Base-by-base conservation (phyloP, 2,113 vertebrate species). In the Sinocyclocheilus rhinocerous region DNA sequence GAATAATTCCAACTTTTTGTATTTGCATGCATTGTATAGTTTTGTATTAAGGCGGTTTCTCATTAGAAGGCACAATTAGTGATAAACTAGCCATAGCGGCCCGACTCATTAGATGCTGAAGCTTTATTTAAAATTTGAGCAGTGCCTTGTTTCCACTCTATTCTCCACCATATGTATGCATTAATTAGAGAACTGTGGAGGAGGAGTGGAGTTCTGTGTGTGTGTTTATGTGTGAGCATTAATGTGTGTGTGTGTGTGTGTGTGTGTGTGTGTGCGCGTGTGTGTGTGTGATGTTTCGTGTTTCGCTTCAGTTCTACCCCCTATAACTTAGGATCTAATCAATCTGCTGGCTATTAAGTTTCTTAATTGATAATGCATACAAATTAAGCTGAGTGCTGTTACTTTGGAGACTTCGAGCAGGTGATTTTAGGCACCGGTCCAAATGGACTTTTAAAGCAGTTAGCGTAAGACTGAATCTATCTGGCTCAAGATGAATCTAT, bases 301-400 rank as follows among this genome's bases (percentile, higher is more conserved):
- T 98, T 97, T 98, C 96, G 97, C 97, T 97, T 97, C 96, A 98
- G 97, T 97, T 97, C 97, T 98, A 97, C 96, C 85, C 97, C 96
- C 97, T 98, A 97, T 96, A 98, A 98, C 97, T 97, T 97, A 98
- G 98, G 97, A 99, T 99, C 97, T 98, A 99, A 99, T 99, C 98
- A 99, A 99, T 99, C 98, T 99, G 97, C 97, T 96, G 97, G 97
- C 97, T 99, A 99, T 99, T 99, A 99, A 99, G 97, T 98, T 98
- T 99, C 97, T 99, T 99, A 99, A 99, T 99, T 99, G 98, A 99
- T 99, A 99, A 99, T 99, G 97, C 98, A 99, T 99, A 99, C 98
- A 98, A 99, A 99, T 99, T 99, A 98, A 97, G 95, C 96, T 96
- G 94, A 96, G 96, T 96, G 95, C 96, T 92, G 97, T 98, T 99